These are phyloP conservation scores for Abscondita cerata DNA, from an alignment of 2,888 invertebrate genomes.

Conservation along the genomic window DNA sequence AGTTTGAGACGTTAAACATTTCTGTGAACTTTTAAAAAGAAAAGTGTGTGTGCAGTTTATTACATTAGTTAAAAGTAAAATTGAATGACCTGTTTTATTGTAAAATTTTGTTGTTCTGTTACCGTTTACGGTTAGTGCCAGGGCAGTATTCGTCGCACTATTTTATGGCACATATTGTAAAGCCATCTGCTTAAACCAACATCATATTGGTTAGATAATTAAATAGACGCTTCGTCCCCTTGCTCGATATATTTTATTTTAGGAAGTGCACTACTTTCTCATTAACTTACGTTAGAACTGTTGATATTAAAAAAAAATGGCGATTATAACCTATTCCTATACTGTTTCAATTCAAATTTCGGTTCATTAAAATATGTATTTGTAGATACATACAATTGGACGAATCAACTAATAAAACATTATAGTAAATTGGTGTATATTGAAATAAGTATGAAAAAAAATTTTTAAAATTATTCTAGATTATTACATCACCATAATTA, in stretches of 20 bases:
- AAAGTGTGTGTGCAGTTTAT: neutral
- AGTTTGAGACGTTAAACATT: conserved; percentile 17
- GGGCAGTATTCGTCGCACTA: conserved; percentile 37
- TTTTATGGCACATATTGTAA: conserved; percentile 43
- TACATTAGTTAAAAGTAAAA: neutral
- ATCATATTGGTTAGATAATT: conserved; percentile 33
- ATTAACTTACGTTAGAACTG: neutral
- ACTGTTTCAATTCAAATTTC: too few relatives aligned
- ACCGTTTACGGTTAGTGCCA: conserved; percentile 24
- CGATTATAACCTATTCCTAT: too few relatives aligned
- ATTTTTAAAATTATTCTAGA: too few relatives aligned
- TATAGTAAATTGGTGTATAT: too few relatives aligned
- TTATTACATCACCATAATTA: too few relatives aligned
- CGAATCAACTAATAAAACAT: too few relatives aligned
- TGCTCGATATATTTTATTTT: neutral
- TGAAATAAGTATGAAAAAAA: too few relatives aligned
- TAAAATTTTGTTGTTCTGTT: conserved; percentile 18
- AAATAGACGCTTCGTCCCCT: conserved; percentile 20
- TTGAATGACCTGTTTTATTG: conserved; percentile 5
- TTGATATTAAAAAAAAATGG: too few relatives aligned
- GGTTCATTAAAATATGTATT: too few relatives aligned
- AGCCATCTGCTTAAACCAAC: conserved; percentile 44
- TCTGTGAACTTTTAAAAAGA: conserved; percentile 9
- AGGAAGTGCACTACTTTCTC: neutral
- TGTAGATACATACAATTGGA: too few relatives aligned